Base-by-base conservation (phyloP, 2,113 vertebrate species). In the Pogonocichla stellata region DNA sequence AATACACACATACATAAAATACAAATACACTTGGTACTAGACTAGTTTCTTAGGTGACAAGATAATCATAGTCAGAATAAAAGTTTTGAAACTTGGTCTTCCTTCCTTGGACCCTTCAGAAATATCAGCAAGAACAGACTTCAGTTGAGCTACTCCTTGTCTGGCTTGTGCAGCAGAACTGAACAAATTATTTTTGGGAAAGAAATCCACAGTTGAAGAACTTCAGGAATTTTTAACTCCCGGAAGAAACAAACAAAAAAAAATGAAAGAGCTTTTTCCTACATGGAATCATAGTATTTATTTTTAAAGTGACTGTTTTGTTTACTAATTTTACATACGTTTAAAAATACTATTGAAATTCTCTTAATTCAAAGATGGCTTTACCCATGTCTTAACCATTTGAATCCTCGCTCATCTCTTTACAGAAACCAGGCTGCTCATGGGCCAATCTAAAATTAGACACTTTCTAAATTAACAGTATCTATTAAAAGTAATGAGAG, bases 91-190 rank as follows among this genome's bases (percentile, higher is more conserved):
- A 50, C 4, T 29, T 65, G 0, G 4, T 88, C 7, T 82, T 79
- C 25, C 38, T 58, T 58, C 22, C 34, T 58, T 54, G 24, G 25
- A 4, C 8, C 5, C 7, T 86, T 82, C 29, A 43, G 34, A 62
- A 86, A 47, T 26, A n/a, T 2, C 11, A 56, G 5, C 5, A 75
- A 47, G 26, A 71, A 6, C 9, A 66, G 7, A 45, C 3, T 50
- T 22, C 28, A 34, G 19, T 0, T 45, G 33, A 65, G 14, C 6
- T 42, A 25, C 26, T 66, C 3, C 2, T 79, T 14, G 14, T 74
- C 26, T 24, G 26, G 3, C 9, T 78, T 4, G 16, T 28, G 9
- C 0, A 9, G 61, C 0, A 1, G 31, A 79, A 40, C 13, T 54
- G 29, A 77, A 34, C 8, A 45, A 57, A 48, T 45, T 43, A 4